These are phyloP conservation scores for Megalops cyprinoides DNA, from an alignment of 2,797 vertebrate species.

Conservation along the genomic window DNA sequence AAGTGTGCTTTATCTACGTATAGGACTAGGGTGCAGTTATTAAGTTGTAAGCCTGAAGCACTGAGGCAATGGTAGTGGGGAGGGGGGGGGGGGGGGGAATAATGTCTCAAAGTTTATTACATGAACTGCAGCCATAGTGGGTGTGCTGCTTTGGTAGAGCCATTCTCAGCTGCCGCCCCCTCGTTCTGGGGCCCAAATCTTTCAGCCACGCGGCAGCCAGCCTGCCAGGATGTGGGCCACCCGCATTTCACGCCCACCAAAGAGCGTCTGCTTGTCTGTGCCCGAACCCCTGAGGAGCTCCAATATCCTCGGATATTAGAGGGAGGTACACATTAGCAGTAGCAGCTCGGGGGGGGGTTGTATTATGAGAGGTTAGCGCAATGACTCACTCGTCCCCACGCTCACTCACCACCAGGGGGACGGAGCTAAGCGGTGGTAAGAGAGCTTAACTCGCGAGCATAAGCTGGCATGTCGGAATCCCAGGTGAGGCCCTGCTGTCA, in stretches of 20 bases:
- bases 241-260: neutral
- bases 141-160: neutral
- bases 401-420: neutral
- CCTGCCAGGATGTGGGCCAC: neutral
- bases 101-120: neutral
- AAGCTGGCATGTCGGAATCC: too few relatives aligned
- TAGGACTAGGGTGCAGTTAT: neutral
- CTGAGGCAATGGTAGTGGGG: too few relatives aligned
- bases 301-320: neutral
- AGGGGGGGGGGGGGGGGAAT: neutral
- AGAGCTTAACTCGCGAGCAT: too few relatives aligned
- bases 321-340: neutral
- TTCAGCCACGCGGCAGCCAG: neutral
- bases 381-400: conserved; percentile 13
- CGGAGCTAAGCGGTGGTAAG: too few relatives aligned
- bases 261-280: neutral
- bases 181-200: neutral
- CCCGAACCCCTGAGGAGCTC: neutral
- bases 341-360: neutral
- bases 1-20: too few relatives aligned
- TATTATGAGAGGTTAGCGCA: conserved; percentile 7
- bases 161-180: neutral
- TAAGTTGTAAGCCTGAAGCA: neutral
- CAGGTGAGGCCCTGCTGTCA: too few relatives aligned
- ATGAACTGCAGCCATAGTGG: neutral